phyloP scores from a whole-genome alignment of 2,888 invertebrate species.

The Stenurella melanura region DNA sequence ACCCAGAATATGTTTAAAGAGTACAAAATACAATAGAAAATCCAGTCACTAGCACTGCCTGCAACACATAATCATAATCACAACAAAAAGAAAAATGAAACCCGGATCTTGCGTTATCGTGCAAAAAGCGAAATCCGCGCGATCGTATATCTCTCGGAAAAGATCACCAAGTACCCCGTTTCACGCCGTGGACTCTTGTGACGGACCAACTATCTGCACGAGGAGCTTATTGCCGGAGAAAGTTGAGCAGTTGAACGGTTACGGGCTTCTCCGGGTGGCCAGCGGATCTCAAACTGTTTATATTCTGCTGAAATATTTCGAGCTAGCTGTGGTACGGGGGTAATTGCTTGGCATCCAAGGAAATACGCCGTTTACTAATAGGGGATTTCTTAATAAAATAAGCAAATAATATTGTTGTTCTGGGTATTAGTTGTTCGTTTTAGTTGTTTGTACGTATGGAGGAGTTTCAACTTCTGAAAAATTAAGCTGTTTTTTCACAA shows the following conservation, averaged over 20 bases:
- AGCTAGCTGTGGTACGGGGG: slow-evolving; percentile 5
- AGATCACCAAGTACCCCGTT: slow-evolving; percentile 39
- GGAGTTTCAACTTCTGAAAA: too few species aligned
- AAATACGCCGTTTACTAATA: slow-evolving; percentile 1
- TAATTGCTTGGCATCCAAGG: slow-evolving; percentile 11
- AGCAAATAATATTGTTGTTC: neutral
- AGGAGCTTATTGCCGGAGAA: slow-evolving; percentile 56
- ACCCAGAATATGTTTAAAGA: neutral
- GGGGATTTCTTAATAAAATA: neutral
- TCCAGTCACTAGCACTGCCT: slow-evolving; percentile 22
- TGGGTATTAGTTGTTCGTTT: neutral
- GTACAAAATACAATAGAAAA: neutral
- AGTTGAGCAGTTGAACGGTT: slow-evolving; percentile 50
- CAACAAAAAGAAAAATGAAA: slow-evolving; percentile 10
- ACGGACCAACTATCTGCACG: slow-evolving; percentile 34
- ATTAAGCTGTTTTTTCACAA: too few species aligned
- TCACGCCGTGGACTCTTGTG: slow-evolving; percentile 50
- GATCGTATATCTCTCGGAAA: slow-evolving; percentile 5
- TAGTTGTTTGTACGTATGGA: neutral
- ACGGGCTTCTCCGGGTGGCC: slow-evolving; percentile 50
- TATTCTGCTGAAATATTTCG: slow-evolving; percentile 18
- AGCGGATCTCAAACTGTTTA: slow-evolving; percentile 52
- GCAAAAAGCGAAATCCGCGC: slow-evolving; percentile 13
- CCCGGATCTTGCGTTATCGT: slow-evolving; percentile 21
- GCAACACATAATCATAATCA: slow-evolving; percentile 16